Evolutionary conservation across 2,113 vertebrate genomes (phyloP).

Genomic region (Osmerus eperlanus): DNA sequence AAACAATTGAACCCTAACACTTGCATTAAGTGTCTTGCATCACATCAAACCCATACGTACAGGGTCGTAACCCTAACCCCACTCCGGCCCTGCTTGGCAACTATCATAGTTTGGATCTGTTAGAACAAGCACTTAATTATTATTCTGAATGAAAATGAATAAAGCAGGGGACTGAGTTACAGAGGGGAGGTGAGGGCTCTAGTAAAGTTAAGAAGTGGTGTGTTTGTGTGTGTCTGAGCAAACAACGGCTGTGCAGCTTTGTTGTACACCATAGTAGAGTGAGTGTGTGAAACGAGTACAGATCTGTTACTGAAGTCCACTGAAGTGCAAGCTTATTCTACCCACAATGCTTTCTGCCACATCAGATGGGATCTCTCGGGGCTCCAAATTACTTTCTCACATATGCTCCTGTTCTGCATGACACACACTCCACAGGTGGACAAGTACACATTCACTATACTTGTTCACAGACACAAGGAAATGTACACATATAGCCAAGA

Average conservation of each 20-base stretch:
- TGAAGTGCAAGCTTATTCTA: conserved; percentile 51
- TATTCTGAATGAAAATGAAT: not conserved
- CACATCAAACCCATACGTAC: no score
- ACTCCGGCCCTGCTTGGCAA: no score
- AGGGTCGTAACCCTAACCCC: no score
- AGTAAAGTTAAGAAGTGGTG: no score
- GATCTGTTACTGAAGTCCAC: conserved; percentile 55
- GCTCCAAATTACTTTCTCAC: conserved; percentile 63
- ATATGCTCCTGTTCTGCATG: conserved; percentile 62
- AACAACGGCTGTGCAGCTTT: not conserved
- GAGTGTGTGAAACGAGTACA: conserved; percentile 11
- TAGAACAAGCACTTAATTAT: not conserved
- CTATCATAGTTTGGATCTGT: not conserved
- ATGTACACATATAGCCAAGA: not conserved
- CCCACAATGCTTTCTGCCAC: conserved; percentile 66
- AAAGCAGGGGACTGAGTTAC: not conserved
- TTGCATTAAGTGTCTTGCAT: no score
- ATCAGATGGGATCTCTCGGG: conserved; percentile 39
- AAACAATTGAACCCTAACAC: no score
- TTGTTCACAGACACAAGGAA: not conserved
- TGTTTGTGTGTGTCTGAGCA: no score
- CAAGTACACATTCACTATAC: not conserved
- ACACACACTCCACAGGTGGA: conserved; percentile 19
- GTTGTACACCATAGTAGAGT: not conserved
- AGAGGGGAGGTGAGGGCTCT: no score